Evolutionary conservation across 2,113 vertebrate species (phyloP).

Genomic region (Pangasianodon gigas): DNA sequence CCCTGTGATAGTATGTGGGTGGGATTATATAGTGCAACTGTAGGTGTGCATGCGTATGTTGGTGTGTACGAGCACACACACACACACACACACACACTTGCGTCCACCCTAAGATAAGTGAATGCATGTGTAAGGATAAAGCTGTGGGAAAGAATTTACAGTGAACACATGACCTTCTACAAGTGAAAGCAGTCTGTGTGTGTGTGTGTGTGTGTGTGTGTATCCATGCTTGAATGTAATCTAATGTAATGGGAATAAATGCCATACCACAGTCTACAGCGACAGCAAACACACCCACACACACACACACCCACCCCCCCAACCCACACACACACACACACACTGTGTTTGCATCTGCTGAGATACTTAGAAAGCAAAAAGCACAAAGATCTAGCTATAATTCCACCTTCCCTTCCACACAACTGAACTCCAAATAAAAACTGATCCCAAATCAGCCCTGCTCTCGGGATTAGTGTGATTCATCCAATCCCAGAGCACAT

Average conservation of each 20-base stretch:
- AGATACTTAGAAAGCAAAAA: neutral
- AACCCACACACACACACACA: neutral
- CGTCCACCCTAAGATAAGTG: neutral
- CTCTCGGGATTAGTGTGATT: neutral
- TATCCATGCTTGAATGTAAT: neutral
- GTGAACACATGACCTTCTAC: constrained; percentile 1
- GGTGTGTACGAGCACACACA: neutral
- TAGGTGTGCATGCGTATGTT: constrained; percentile 24
- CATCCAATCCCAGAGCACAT: neutral
- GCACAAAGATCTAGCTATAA: neutral
- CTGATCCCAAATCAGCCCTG: neutral
- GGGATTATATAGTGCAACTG: constrained; percentile 27
- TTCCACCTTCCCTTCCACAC: neutral
- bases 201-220: constrained; percentile 7
- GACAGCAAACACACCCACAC: neutral
- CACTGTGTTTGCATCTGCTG: neutral
- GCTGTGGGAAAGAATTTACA: constrained; percentile 6
- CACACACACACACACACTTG: constrained; percentile 12
- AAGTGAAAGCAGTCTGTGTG: constrained; percentile 8
- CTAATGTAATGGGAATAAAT: neutral
- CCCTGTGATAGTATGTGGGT: neutral
- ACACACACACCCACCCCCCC: neutral
- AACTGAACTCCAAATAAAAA: neutral
- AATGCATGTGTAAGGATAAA: constrained; percentile 24
- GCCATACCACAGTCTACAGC: neutral